phyloP scores from a whole-genome alignment of 2,888 invertebrate genomes.

The Thereva nobilitata region DNA sequence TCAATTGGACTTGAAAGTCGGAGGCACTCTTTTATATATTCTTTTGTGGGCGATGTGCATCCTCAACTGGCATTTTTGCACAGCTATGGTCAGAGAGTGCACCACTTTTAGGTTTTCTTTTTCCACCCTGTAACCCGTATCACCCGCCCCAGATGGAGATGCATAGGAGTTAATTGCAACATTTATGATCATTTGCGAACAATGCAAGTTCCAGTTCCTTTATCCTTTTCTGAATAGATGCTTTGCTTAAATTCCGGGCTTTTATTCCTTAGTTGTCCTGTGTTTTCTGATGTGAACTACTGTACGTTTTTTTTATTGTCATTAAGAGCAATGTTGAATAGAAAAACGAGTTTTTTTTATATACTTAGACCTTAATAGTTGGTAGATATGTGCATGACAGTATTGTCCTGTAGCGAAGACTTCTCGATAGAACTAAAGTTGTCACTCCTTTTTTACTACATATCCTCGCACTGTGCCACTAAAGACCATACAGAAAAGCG shows the following conservation, averaged over 20 bases:
- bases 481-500: neutral
- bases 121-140: neutral
- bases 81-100: conserved; percentile 11
- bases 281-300: neutral
- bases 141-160: neutral
- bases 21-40: conserved; percentile 13
- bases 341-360: too few relatives aligned
- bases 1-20: conserved; percentile 30
- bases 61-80: conserved; percentile 12
- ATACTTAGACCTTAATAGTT: too few relatives aligned
- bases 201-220: conserved; percentile 22
- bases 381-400: too few relatives aligned
- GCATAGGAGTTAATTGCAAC: conserved; percentile 31
- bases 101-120: conserved; percentile 13
- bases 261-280: neutral
- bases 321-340: too few relatives aligned
- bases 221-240: conserved; percentile 9
- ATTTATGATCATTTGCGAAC: conserved; percentile 30
- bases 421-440: conserved; percentile 4
- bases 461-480: neutral
- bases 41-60: conserved; percentile 22
- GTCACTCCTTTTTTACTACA: neutral
- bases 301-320: too few relatives aligned
- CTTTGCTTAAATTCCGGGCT: neutral
- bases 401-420: neutral